Base-by-base conservation (phyloP, 2,797 vertebrate species). In the Chrysolophus pictus region DNA sequence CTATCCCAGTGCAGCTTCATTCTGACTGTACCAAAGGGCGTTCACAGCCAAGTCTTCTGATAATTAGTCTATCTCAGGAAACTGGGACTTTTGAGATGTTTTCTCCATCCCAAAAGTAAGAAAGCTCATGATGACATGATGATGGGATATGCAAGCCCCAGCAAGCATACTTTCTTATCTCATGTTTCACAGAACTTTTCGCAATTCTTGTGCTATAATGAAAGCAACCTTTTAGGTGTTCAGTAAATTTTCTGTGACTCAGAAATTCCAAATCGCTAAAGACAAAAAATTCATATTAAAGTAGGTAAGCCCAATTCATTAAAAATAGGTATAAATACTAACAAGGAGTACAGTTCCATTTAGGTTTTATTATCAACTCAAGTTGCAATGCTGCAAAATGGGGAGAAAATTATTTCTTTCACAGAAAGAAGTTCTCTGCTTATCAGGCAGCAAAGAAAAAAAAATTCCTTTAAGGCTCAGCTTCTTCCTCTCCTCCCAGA, bases 341-440 rank as follows among this genome's bases (percentile, higher is more conserved):
- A 58, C n/a, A 37, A 77, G 55, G 51, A 75, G 31, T 72, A 82
- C 5, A 59, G 55, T 77, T 69, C 75, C 5, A 2, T 74, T 87
- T 83, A 83, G 44, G 46, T 70, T 95, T 92, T 91, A 84, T 73
- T 75, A 46, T 29, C 73, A 74, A 72, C 88, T 81, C 49, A 84
- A 82, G 26, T 8, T 76, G 58, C 17, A 51, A n/a, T 41, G 53
- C 76, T 86, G 63, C 46, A 91, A 75, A 63, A 80, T 4, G 16
- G 22, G 21, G 41, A 85, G 33, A 60, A 79, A 91, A 94, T 14
- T 1, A 85, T 44, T 88, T 71, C 26, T 62, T 87, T 49, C 4
- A 7, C 8, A 68, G 49, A 49, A 90, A 69, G 23, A 74, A 49
- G 10, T 64, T 82, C 74, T 88, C 46, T 63, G 75, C 47, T 49